Conservation (phyloP, 1,140 invertebrate genomes). For the Drosophila bocki region DNA sequence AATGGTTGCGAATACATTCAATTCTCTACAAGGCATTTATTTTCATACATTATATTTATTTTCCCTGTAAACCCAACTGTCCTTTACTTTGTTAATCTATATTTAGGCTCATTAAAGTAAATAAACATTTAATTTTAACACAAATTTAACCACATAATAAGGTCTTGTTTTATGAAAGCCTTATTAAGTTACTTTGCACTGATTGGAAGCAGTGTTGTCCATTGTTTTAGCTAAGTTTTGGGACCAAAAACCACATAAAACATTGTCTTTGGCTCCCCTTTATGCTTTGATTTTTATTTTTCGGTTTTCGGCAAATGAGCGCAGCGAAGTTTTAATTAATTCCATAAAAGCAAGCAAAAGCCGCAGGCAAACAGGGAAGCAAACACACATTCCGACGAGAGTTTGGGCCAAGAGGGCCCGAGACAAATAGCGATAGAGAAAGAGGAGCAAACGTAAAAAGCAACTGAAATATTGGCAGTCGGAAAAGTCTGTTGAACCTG, state of each 20-base stretch:
- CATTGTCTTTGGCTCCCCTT: slow-evolving; percentile 36
- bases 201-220: slow-evolving; percentile 34
- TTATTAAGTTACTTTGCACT: slow-evolving; percentile 25
- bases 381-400: slow-evolving; percentile 34
- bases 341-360: slow-evolving; percentile 77
- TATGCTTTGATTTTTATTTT: slow-evolving; percentile 42
- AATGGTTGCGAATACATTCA: neutral
- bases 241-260: slow-evolving; percentile 34
- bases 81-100: neutral
- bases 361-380: slow-evolving; percentile 71
- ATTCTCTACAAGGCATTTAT: neutral
- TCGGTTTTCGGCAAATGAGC: slow-evolving; percentile 53
- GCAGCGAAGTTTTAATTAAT: slow-evolving; percentile 78
- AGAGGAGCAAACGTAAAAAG: slow-evolving; percentile 48
- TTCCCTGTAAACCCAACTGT: neutral
- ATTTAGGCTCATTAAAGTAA: slow-evolving; percentile 7
- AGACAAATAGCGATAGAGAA: slow-evolving; percentile 26
- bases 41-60: neutral
- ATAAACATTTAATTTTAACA: neutral
- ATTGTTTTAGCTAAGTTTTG: slow-evolving; percentile 49
- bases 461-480: slow-evolving; percentile 75
- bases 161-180: neutral
- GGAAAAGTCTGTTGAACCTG: slow-evolving; percentile 68
- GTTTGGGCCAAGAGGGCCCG: slow-evolving; percentile 7
- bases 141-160: neutral